These are phyloP conservation scores for Caenorhabditis remanei DNA, from an alignment of 1,140 invertebrate species.

Conservation along the genomic window DNA sequence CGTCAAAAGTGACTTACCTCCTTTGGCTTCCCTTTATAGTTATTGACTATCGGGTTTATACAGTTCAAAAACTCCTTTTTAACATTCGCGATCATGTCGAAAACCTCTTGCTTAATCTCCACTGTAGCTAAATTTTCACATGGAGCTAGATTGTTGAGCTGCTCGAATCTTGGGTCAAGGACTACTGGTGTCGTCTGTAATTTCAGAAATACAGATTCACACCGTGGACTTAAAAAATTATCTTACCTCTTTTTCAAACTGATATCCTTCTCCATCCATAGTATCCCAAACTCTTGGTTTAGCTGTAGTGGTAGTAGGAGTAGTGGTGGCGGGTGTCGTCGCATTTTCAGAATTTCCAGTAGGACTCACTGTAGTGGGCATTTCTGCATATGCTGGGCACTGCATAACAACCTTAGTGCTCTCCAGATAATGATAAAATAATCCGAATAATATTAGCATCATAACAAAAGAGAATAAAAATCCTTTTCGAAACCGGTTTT, in stretches of 20 bases:
- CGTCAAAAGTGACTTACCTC: not conserved
- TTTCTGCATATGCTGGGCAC: not conserved
- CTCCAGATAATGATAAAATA: not conserved
- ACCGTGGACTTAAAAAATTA: not conserved
- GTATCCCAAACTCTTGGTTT: not conserved
- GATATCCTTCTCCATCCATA: slow-evolving; percentile 13
- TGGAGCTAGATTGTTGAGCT: not conserved
- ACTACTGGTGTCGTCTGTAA: not conserved
- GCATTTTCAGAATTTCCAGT: too few relatives aligned
- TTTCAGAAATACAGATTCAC: too few relatives aligned
- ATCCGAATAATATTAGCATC: not conserved
- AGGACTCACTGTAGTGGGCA: not conserved
- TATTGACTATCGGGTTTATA: not conserved
- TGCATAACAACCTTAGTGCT: not conserved
- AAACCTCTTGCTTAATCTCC: not conserved
- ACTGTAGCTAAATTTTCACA: not conserved
- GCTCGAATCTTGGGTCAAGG: not conserved
- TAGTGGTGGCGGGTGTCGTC: too few relatives aligned
- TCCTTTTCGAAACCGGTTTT: not conserved
- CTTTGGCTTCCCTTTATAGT: not conserved
- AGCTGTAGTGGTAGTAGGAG: too few relatives aligned
- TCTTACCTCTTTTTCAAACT: not conserved
- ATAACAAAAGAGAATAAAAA: not conserved
- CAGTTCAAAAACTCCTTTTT: not conserved
- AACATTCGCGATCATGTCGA: not conserved